Base-by-base conservation (phyloP, 1,140 invertebrate genomes). In the Lucilia sericata region DNA sequence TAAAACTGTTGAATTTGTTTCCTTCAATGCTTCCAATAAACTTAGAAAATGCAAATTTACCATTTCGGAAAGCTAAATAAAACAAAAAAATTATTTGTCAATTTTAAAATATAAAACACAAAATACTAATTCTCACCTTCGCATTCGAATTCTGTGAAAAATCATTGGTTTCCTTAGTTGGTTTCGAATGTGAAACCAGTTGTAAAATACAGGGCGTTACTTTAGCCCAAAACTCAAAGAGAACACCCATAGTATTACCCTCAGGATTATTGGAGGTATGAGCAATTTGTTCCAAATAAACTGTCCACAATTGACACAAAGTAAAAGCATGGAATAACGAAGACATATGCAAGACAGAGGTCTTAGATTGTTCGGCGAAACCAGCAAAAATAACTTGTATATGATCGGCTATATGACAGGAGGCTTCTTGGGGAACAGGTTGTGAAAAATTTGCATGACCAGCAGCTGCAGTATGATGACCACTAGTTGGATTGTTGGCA, bases 181-280 rank as follows among this genome's bases (percentile, higher is more conserved):
- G 94, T 95, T 98, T 98, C 9, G 97, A 98, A 89, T 98, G 96
- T 17, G 97, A 96, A 10, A 99, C 94, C 34, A 99, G 92, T 91
- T 99, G 97, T 49, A 99, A 91, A 85, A 99, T 96, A 82, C 96
- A 96, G 0, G 98, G 98, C 21, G 98, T 99, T 1, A 99, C 96
- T 92, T 99, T 98, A 7, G 96, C 96, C 99, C 99, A 99, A 93
- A 99, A 99, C 91, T 99, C 98, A 86, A 99, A 94, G n/a, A 99
- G 93, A 86, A 98, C 96, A 83, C 95, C 95, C 91, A 95, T 93
- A 0, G 96, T 95, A 88, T 96, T 94, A 81, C 94, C 92, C 88
- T 98, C 95, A 78, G 92, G 93, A 87, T 93, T 94, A 85, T 93
- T 94, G 88, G 93, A 94, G 86, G 91, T 94, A 85, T 92, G 94